Base-by-base conservation (phyloP, 2,888 invertebrate species). In the Chloroclysta siterata region DNA sequence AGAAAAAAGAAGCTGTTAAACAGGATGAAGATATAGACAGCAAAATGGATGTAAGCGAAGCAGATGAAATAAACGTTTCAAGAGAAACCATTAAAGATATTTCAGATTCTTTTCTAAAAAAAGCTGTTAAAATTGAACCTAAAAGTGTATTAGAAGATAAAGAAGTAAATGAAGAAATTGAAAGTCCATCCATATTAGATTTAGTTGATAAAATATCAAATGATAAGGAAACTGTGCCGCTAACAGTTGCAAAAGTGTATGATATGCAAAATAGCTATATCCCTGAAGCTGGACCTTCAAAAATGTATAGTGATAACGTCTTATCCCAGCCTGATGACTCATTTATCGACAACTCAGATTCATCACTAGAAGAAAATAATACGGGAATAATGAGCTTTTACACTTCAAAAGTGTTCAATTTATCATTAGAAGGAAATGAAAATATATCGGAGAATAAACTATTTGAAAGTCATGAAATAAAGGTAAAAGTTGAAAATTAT, bases 341-440 rank as follows among this genome's bases (percentile, higher is more conserved):
- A 59, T 53, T 53, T 50, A 55, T 71, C 33, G 74, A 76, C 70
- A 80, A 85, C 63, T 80, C 82, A 22, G 81, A 85, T 51, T 87
- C 86, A 8, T 84, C 88, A 5, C 75, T 79, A 55, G 87, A 89
- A 71, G 78, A 80, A 57, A 79, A 78, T 73, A 79, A 82, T 66
- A 67, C 73, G 65, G 92, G 89, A 28, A 90, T 93, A 65, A 73
- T 81, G 69, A 93, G 91, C 71, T 93, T 92, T 77, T 92, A 93
- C 71, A 77, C 76, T 59, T 92, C 93, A 11, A 89, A 87, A 76
- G 53, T 90, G 46, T 90, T 93, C 74, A 83, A 93, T 75, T 61
- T 77, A 7, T 85, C 90, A 14, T 50, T 79, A 62, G 83, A 84
- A 53, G 28, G 51, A 54, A 60, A 53, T 55, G 10, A 63, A 57